These are phyloP conservation scores for Tor tambroides DNA, from an alignment of 2,113 vertebrate species.

Conservation along the genomic window DNA sequence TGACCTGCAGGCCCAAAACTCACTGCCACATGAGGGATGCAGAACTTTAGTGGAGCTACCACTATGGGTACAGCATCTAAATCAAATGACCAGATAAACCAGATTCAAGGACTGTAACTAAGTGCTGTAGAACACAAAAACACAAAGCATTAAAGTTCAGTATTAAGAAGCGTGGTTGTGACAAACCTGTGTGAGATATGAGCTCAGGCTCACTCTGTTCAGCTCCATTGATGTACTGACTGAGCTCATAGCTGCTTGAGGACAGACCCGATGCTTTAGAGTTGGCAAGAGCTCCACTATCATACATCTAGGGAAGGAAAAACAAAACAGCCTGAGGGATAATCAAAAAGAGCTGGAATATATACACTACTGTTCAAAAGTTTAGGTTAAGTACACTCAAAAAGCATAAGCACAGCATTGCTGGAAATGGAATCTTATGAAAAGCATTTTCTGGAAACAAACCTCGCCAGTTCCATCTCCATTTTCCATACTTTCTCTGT, in stretches of 20 bases:
- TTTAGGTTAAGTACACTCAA: too few species aligned
- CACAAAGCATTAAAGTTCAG: not conserved
- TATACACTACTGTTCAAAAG: not conserved
- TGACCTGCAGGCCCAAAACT: constrained; percentile 88
- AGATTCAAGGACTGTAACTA: not conserved
- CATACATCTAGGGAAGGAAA: constrained; percentile 39
- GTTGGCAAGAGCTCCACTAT: constrained; percentile 76
- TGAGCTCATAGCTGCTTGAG: constrained; percentile 86
- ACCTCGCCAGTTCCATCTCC: constrained; percentile 59
- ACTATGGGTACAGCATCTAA: constrained; percentile 17
- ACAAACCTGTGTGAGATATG: constrained; percentile 68
- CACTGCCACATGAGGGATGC: constrained; percentile 73
- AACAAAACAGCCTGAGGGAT: not conserved
- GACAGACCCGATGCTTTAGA: constrained; percentile 85
- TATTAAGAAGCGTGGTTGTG: not conserved
- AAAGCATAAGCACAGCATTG: too few species aligned
- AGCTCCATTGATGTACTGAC: constrained; percentile 82
- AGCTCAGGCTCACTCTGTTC: constrained; percentile 49
- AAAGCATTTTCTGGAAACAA: not conserved
- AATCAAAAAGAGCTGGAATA: not conserved
- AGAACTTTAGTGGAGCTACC: constrained; percentile 79
- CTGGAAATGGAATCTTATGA: too few species aligned
- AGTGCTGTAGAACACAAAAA: not conserved
- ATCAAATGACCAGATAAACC: constrained; percentile 52
- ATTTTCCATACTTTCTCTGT: constrained; percentile 57